phyloP scores from a whole-genome alignment of 2,113 vertebrate species.

The Platichthys stellatus region DNA sequence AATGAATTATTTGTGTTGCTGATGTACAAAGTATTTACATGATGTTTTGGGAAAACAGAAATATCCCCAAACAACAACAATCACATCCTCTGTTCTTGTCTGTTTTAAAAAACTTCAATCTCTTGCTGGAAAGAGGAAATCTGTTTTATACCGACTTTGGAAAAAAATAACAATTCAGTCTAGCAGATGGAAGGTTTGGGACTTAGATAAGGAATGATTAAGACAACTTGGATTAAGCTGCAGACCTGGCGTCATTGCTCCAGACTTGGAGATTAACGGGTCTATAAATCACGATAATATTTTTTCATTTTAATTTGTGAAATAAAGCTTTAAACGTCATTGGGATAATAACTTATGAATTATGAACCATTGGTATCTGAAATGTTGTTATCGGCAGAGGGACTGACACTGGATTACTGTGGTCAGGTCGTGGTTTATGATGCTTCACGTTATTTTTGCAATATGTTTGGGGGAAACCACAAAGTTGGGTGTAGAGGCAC shows the following conservation, averaged over 20 bases:
- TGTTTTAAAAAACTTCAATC: conserved; percentile 13
- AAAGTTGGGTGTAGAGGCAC: conserved; percentile 47
- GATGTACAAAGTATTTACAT: too few species aligned
- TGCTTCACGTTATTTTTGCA: conserved; percentile 57
- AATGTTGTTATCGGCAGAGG: conserved; percentile 49
- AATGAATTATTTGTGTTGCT: too few species aligned
- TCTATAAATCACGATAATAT: conserved; percentile 46
- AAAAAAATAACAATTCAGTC: conserved; percentile 42
- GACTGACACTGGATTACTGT: conserved; percentile 59
- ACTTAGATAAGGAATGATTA: conserved; percentile 48
- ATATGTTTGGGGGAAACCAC: conserved; percentile 53
- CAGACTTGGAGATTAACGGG: conserved; percentile 48
- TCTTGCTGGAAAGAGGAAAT: conserved; percentile 28
- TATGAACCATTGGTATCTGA: conserved; percentile 47
- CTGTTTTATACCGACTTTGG: conserved; percentile 26
- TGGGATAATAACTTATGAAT: conserved; percentile 52
- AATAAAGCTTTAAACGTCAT: conserved; percentile 41
- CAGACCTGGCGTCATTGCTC: conserved; percentile 10
- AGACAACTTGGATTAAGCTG: conserved; percentile 42
- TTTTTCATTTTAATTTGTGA: conserved; percentile 35
- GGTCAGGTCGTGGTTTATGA: conserved; percentile 58
- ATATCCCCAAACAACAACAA: conserved; percentile 13
- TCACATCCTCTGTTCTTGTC: conserved; percentile 1
- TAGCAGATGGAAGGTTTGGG: conserved; percentile 37
- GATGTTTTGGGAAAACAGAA: not conserved